These are phyloP conservation scores for Galagoides demidoff DNA, from an alignment of 2,797 vertebrate species.

Conservation along the genomic window DNA sequence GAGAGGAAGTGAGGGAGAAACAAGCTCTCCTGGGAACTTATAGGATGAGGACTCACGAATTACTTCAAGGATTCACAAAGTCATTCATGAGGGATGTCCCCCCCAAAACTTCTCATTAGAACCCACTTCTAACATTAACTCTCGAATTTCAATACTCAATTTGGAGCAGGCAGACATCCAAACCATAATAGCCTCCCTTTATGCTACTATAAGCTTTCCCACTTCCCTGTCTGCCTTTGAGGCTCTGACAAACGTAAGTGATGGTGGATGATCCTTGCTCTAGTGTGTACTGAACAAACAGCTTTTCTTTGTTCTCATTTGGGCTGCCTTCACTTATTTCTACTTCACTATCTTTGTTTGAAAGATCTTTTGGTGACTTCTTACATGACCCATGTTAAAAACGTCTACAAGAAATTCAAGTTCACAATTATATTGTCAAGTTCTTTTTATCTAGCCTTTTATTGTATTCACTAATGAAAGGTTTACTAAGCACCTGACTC, in stretches of 20 bases:
- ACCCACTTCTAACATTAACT: not conserved
- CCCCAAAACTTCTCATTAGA: not conserved
- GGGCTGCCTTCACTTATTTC: constrained; percentile 48
- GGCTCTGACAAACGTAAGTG: not conserved
- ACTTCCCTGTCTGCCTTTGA: not conserved
- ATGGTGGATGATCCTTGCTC: not conserved
- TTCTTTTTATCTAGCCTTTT: constrained; percentile 36
- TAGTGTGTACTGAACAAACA: not conserved
- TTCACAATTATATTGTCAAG: constrained; percentile 62
- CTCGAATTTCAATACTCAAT: not conserved
- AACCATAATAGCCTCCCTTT: not conserved
- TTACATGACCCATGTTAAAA: constrained; percentile 44
- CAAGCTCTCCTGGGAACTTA: not conserved
- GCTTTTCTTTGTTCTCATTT: constrained; percentile 9
- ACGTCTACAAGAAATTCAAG: constrained; percentile 32
- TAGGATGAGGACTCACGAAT: not conserved
- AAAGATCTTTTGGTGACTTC: constrained; percentile 44
- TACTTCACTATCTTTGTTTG: not conserved
- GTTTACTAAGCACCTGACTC: constrained; percentile 16
- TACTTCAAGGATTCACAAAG: not conserved
- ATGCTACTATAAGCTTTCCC: not conserved
- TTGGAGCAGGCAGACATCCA: not conserved
- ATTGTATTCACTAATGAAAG: constrained; percentile 54
- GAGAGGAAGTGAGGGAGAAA: not conserved
- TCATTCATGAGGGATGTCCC: not conserved